These are phyloP conservation scores for Rhinophrynus dorsalis DNA, from an alignment of 2,797 vertebrate species.

Conservation along the genomic window DNA sequence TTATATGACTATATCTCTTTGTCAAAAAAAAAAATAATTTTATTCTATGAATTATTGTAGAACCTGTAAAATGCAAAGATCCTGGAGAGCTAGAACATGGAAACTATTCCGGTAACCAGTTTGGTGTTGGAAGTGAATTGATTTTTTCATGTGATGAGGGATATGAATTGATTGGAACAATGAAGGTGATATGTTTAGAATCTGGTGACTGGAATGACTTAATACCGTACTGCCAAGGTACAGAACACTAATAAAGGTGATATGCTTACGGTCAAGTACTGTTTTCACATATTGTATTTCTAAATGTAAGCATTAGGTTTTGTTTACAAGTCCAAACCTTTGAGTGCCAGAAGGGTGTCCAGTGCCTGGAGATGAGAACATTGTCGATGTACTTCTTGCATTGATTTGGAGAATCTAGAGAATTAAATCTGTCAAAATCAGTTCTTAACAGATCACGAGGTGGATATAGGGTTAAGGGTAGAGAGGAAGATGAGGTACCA, in stretches of 20 bases:
- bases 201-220: constrained; percentile 77
- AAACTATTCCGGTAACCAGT: constrained; percentile 70
- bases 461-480: too few species aligned
- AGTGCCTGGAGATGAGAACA: too few species aligned
- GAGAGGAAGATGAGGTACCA: too few species aligned
- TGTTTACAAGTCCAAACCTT: too few species aligned
- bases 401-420: too few species aligned
- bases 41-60: constrained; percentile 57
- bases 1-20: too few species aligned
- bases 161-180: constrained; percentile 74
- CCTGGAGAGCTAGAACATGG: constrained; percentile 83
- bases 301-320: too few species aligned
- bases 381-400: too few species aligned
- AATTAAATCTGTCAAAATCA: too few species aligned
- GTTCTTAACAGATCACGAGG: too few species aligned
- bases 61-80: constrained; percentile 84
- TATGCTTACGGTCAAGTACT: constrained; percentile 15
- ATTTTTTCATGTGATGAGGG: constrained; percentile 81
- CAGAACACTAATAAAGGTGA: constrained; percentile 27
- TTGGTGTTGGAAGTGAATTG: constrained; percentile 79
- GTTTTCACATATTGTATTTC: not conserved
- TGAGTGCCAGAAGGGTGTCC: too few species aligned
- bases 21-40: not conserved
- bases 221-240: constrained; percentile 85
- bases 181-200: constrained; percentile 75